phyloP scores from a whole-genome alignment of 1,140 invertebrate species.

The Drosophila sproati region DNA sequence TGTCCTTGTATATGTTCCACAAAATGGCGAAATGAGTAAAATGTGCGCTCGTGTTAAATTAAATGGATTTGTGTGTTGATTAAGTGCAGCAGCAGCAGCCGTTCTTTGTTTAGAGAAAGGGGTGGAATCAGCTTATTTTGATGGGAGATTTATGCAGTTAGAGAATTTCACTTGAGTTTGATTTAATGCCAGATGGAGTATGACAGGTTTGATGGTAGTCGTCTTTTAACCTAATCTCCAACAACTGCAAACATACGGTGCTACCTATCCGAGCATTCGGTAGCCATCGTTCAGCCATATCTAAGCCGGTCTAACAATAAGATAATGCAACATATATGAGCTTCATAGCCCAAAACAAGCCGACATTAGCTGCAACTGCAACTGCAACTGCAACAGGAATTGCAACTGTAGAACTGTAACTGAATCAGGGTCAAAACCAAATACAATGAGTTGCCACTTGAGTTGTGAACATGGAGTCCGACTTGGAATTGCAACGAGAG shows the following conservation, averaged over 20 bases:
- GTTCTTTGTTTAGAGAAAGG: conserved; percentile 26
- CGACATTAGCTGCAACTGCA: conserved; percentile 36
- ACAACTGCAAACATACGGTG: conserved; percentile 33
- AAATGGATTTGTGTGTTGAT: conserved; percentile 82
- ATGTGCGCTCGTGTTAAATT: conserved; percentile 66
- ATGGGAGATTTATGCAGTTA: conserved; percentile 1
- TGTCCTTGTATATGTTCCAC: background rate
- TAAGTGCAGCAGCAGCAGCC: conserved; percentile 56
- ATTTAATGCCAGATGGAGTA: conserved; percentile 9
- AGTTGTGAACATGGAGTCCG: conserved; percentile 26
- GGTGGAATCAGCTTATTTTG: conserved; percentile 18
- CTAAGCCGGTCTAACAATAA: conserved; percentile 76
- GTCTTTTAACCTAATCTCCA: conserved; percentile 40
- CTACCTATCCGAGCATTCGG: conserved; percentile 40
- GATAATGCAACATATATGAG: conserved; percentile 81
- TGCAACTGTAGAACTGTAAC: conserved; percentile 40
- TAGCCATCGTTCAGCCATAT: conserved; percentile 59
- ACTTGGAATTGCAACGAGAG: background rate
- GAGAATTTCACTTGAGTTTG: background rate
- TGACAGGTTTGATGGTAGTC: background rate
- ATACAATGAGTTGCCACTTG: conserved; percentile 46
- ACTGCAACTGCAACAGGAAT: too few species aligned
- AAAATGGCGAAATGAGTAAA: conserved; percentile 67
- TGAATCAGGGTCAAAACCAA: conserved; percentile 59
- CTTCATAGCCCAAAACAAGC: conserved; percentile 65